These are phyloP conservation scores for Agapornis roseicollis DNA, from an alignment of 2,113 vertebrate genomes.

Conservation along the genomic window DNA sequence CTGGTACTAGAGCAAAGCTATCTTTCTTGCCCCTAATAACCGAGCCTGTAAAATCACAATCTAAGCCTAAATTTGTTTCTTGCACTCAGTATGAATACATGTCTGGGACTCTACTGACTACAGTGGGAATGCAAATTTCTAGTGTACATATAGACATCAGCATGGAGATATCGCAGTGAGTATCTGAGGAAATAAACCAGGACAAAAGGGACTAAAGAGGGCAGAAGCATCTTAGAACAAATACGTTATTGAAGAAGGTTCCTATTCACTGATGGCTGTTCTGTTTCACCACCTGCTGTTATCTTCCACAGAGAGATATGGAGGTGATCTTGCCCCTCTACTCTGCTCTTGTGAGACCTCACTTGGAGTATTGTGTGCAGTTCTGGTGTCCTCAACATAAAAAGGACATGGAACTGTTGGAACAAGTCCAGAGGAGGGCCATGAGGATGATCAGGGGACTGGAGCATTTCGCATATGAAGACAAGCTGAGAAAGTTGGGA, in stretches of 20 bases:
- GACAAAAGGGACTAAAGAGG: background rate
- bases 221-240: background rate
- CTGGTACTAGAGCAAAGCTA: background rate
- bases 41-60: background rate
- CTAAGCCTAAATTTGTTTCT: background rate
- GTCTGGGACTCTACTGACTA: background rate
- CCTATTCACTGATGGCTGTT: background rate
- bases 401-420: too few relatives aligned
- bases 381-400: too few relatives aligned
- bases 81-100: background rate
- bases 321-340: too few relatives aligned
- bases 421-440: too few relatives aligned
- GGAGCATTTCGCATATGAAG: too few relatives aligned
- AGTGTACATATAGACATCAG: background rate
- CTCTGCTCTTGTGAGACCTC: too few relatives aligned
- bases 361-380: too few relatives aligned
- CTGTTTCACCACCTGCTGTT: slow-evolving; percentile 1
- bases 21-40: background rate
- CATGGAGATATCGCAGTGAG: background rate
- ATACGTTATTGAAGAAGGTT: background rate
- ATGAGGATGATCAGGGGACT: too few relatives aligned
- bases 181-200: background rate
- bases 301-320: background rate
- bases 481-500: too few relatives aligned
- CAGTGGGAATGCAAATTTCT: background rate